Evolutionary conservation across 2,113 vertebrate species (phyloP), one percentile per base, ranked within the genome.

Genomic region (Osmerus mordax): DNA sequence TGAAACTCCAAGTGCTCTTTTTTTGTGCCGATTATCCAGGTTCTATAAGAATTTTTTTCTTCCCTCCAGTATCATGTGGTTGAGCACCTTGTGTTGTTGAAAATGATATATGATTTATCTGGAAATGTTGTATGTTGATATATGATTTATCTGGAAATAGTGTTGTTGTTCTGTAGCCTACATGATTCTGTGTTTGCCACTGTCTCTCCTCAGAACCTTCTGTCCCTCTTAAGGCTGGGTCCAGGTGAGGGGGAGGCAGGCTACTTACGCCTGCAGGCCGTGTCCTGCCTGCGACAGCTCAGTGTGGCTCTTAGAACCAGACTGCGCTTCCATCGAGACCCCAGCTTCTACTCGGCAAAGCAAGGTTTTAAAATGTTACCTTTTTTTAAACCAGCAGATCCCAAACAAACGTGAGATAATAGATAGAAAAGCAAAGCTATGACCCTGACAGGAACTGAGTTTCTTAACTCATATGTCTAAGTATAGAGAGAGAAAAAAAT

Each of bases 301-400:
- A 98, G 96, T 63, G 61, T 67, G 2, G 92, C 87, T n/a, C 86
- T 99, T 67, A 93, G 90, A 79, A 93, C 82, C 61, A 91, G 96
- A 47, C 94, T 99, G 23, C 94, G 93, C 81, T 98, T 97, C 84
- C 92, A 96, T 86, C 93, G 92, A 81, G 96, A 98, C 89, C 96
- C 97, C 28, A 90, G 92, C 66, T 98, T 98, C 88, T 92, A 88
- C 89, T 96, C 92, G 15, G 88, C 85, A 67, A 98, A 94, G 83
- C 94, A 96, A 88, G 93, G 97, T 96, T 64, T 2, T 28, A n/a
- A 25, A 47, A 55, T 36, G 74, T 65, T 19, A 52, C 29, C 60
- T 65, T 52, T 53, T 51, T 32, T 36, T 25, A 28, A 18, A 11
- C 4, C 32, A 36, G 55, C 29, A 71, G 53, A 18, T 53, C 62